Conservation (phyloP, 1,140 invertebrate genomes). For the Hestina assimilis region DNA sequence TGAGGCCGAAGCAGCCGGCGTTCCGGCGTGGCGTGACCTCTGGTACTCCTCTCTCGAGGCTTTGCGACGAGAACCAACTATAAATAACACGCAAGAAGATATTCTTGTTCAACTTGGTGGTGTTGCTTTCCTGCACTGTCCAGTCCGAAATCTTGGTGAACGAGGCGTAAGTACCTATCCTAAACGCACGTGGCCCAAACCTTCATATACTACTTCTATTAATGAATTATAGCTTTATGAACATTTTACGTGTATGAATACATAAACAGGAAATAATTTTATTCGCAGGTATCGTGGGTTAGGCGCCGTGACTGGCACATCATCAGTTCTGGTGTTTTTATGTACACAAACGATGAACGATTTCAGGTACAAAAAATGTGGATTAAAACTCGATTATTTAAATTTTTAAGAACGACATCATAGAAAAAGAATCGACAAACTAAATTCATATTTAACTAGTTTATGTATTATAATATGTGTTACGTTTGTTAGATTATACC, state of each 20-base stretch:
- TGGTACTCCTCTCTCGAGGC: constrained; percentile 82
- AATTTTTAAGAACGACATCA: too few species aligned
- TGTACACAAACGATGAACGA: constrained; percentile 94
- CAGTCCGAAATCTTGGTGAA: constrained; percentile 70
- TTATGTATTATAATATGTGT: too few species aligned
- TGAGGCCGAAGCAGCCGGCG: constrained; percentile 45
- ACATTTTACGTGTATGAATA: not conserved
- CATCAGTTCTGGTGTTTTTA: constrained; percentile 91
- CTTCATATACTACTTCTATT: too few species aligned
- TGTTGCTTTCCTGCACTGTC: constrained; percentile 89
- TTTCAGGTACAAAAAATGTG: too few species aligned
- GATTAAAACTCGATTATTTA: too few species aligned
- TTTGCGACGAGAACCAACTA: constrained; percentile 78
- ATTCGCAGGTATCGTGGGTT: constrained; percentile 91
- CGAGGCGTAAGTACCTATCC: constrained; percentile 49
- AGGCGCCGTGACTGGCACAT: constrained; percentile 94
- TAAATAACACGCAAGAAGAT: constrained; percentile 80
- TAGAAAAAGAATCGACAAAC: not conserved
- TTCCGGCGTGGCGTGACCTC: constrained; percentile 79
- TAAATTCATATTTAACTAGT: too few species aligned
- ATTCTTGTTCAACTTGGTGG: constrained; percentile 89
- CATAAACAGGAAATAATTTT: not conserved
- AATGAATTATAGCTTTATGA: not conserved
- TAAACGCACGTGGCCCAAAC: too few species aligned
- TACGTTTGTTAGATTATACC: too few species aligned